Conservation (phyloP, 2,888 invertebrate species). For the Melanostoma mellinum region DNA sequence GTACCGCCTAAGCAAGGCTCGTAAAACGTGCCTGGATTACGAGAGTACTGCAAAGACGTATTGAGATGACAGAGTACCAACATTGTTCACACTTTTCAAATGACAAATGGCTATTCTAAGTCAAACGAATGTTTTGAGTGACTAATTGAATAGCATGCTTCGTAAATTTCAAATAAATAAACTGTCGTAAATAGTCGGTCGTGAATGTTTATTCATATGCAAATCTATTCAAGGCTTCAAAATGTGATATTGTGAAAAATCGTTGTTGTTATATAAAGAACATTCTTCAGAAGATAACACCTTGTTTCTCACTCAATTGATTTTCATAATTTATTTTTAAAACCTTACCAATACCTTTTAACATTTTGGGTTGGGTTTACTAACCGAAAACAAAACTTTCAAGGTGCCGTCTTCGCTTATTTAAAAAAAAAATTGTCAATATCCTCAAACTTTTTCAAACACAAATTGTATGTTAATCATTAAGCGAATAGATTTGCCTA, state of each 20-base stretch:
- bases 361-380: background rate
- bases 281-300: background rate
- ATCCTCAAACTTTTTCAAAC: constrained; percentile 20
- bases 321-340: background rate
- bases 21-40: constrained; percentile 53
- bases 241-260: background rate
- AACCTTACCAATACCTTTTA: background rate
- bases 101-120: constrained; percentile 59
- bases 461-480: background rate
- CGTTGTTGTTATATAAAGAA: background rate
- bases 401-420: background rate
- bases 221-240: constrained; percentile 10
- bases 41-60: constrained; percentile 20
- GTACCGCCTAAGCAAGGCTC: constrained; percentile 4
- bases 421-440: background rate
- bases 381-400: constrained; percentile 11
- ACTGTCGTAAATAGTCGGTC: constrained; percentile 11
- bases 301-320: background rate
- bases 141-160: constrained; percentile 46
- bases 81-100: constrained; percentile 69
- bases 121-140: constrained; percentile 46
- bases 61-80: constrained; percentile 63
- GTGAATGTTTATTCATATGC: constrained; percentile 30
- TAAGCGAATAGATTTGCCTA: constrained; percentile 9
- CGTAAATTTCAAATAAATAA: constrained; percentile 42